These are phyloP conservation scores for Caenorhabditis remanei DNA, from an alignment of 1,140 invertebrate species.

Conservation along the genomic window DNA sequence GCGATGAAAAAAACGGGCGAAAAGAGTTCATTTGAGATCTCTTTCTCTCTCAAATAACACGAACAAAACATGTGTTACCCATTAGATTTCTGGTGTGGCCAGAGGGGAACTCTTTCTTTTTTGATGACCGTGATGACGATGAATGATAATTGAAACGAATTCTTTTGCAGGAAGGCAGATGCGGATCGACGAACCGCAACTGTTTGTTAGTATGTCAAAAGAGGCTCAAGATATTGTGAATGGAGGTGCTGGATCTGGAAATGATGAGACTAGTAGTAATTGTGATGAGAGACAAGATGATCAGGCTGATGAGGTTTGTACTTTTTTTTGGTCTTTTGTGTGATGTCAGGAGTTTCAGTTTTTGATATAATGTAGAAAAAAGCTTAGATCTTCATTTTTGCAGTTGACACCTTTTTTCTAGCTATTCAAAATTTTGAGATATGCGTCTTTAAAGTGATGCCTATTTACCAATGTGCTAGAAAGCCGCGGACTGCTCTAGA, in stretches of 20 bases:
- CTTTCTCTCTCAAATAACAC: constrained; percentile 5
- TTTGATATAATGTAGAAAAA: too few relatives aligned
- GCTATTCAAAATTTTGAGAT: too few relatives aligned
- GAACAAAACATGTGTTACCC: constrained; percentile 47
- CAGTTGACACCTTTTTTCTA: too few relatives aligned
- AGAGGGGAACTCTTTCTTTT: not conserved
- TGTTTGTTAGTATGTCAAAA: constrained; percentile 47
- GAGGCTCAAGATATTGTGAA: not conserved
- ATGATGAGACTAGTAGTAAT: constrained; percentile 25
- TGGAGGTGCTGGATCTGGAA: not conserved
- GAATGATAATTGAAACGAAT: not conserved
- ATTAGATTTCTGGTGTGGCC: not conserved
- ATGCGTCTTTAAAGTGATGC: too few relatives aligned
- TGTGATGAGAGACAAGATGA: constrained; percentile 19
- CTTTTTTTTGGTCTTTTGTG: constrained; percentile 27
- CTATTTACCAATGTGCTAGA: too few relatives aligned
- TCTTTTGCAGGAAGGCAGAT: constrained; percentile 50
- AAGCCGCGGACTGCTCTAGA: too few relatives aligned
- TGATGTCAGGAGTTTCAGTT: not conserved
- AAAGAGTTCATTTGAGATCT: constrained; percentile 10
- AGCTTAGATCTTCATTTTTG: too few relatives aligned
- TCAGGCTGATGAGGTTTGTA: constrained; percentile 51
- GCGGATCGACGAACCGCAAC: constrained; percentile 55
- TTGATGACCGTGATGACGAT: constrained; percentile 30
- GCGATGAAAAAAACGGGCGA: not conserved